A percentile compares a stretch with the other conserved stretches of the same genome.
Evolutionary conservation across 2,113 vertebrate species (phyloP).

Genomic region (Epinephelus lanceolatus): DNA sequence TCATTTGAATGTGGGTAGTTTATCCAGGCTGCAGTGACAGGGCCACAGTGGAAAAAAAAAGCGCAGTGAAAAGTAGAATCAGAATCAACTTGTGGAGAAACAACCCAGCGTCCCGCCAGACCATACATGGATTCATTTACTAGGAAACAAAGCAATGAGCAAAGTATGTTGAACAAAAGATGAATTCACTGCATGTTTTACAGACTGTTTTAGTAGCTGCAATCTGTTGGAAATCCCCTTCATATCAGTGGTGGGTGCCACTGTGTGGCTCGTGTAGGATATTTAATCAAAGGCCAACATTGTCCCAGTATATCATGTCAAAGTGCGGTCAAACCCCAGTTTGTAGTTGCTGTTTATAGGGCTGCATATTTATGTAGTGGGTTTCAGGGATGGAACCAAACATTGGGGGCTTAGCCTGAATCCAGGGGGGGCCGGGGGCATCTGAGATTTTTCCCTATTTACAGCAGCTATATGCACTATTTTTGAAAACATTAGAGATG

Average conservation of each 20-base stretch:
- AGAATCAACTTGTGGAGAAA: too few relatives aligned
- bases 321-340: too few relatives aligned
- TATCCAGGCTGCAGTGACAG: too few relatives aligned
- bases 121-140: not conserved
- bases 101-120: too few relatives aligned
- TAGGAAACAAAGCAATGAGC: not conserved
- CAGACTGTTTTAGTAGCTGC: not conserved
- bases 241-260: not conserved
- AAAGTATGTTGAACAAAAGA: not conserved
- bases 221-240: not conserved
- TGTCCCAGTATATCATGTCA: not conserved
- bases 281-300: not conserved
- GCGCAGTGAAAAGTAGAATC: not conserved
- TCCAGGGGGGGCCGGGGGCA: too few relatives aligned
- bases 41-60: too few relatives aligned
- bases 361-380: not conserved
- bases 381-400: too few relatives aligned
- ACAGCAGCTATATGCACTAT: too few relatives aligned
- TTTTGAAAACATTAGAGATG: too few relatives aligned
- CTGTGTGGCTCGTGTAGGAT: not conserved
- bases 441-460: too few relatives aligned
- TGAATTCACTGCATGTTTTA: not conserved
- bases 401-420: too few relatives aligned
- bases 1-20: too few relatives aligned
- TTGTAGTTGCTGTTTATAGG: not conserved